Evolutionary conservation across 2,888 invertebrate genomes (phyloP), one percentile per base, ranked within the genome.

Genomic region (Nysson spinosus): DNA sequence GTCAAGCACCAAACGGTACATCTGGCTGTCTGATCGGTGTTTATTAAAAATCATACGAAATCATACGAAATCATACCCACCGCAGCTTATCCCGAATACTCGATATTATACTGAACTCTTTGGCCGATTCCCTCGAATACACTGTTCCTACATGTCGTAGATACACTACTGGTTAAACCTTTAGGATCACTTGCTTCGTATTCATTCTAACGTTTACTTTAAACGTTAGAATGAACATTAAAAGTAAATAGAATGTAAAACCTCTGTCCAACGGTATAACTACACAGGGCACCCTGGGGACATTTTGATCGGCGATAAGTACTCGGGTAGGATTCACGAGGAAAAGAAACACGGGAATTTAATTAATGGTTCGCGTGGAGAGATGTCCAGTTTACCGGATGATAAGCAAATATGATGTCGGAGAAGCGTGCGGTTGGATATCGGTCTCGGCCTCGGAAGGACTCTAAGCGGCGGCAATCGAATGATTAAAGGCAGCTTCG

Each of bases 21-120:
- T 85, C 85, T 85, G 85, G 83, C 82, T 80, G 77, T 80, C 75
- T 79, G 84, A 85, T 83, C 81, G 79, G 80, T 83, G 84, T 85
- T 85, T 84, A 85, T 84, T 79, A 82, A 85, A 85, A 85, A 84
- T 83, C 81, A 82, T 79, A 72, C 72, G 69, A 65, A 78, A 77
- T 34, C n/a, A n/a, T n/a, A n/a, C n/a, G n/a, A n/a, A n/a, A 61
- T 66, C 52, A 39, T 58, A 66, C 57, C 50, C 52, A 43, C 70
- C 58, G 14, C 50, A 42, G 32, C 32, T 17, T 24, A 24, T 54
- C 42, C 32, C 35, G 11, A n/a, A n/a, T n/a, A n/a, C n/a, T n/a
- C n/a, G n/a, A n/a, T n/a, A n/a, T n/a, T n/a, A n/a, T n/a, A n/a
- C n/a, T n/a, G n/a, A n/a, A n/a, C n/a, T n/a, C n/a, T n/a, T n/a